Evolutionary conservation across 2,888 invertebrate species (phyloP).

Genomic region (Clitarchus hookeri): DNA sequence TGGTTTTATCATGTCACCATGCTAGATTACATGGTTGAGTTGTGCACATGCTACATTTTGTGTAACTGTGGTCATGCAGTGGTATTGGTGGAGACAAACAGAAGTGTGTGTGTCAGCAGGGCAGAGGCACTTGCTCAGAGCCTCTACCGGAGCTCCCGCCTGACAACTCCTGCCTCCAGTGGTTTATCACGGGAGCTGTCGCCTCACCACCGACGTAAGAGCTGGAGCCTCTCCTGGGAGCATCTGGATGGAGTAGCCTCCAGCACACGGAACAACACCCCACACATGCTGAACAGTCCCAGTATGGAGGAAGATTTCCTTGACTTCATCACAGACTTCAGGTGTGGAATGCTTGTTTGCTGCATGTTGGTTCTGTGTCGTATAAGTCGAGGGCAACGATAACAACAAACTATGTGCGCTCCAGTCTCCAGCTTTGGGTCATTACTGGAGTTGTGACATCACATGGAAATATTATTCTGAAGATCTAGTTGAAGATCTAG

Average conservation of each 20-base stretch:
- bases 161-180: constrained; percentile 55
- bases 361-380: too few species aligned
- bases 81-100: background rate
- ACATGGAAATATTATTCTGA: too few species aligned
- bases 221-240: constrained; percentile 48
- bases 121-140: constrained; percentile 56
- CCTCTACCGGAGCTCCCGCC: constrained; percentile 61
- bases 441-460: too few species aligned
- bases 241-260: constrained; percentile 42
- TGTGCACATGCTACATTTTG: too few species aligned
- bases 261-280: constrained; percentile 49
- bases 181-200: constrained; percentile 48
- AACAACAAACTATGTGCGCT: too few species aligned
- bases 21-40: too few species aligned
- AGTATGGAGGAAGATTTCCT: constrained; percentile 42
- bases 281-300: constrained; percentile 55
- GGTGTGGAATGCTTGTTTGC: background rate
- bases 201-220: constrained; percentile 47
- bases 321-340: constrained; percentile 32
- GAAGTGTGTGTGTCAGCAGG: constrained; percentile 50
- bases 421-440: too few species aligned
- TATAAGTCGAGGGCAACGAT: too few species aligned
- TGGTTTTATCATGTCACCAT: background rate
- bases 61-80: too few species aligned
- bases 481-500: too few species aligned